A percentile compares a stretch with the other conserved stretches of the same genome.
Evolutionary conservation across 2,888 invertebrate genomes (phyloP).

Genomic region (Drosophila mayaguana): DNA sequence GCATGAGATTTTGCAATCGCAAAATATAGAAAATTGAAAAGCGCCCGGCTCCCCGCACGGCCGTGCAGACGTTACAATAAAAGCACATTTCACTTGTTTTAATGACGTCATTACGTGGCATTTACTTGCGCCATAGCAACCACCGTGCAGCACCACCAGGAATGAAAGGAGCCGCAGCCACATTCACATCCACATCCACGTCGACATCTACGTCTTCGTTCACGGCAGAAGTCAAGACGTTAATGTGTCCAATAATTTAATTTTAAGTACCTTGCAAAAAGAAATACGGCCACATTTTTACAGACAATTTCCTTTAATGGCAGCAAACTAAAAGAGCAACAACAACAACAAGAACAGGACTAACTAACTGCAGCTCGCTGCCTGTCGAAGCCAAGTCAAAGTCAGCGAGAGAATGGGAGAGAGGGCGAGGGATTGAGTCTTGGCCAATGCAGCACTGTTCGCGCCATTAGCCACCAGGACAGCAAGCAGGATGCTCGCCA

Average conservation of each 20-base stretch:
- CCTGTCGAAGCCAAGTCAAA: slow-evolving; percentile 28
- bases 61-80: slow-evolving; percentile 61
- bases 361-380: slow-evolving; percentile 45
- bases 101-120: slow-evolving; percentile 80
- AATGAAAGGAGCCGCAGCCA: not conserved
- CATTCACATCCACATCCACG: slow-evolving; percentile 17
- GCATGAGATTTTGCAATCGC: slow-evolving; percentile 55
- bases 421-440: not conserved
- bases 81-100: slow-evolving; percentile 80
- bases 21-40: slow-evolving; percentile 68
- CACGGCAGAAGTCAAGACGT: slow-evolving; percentile 74
- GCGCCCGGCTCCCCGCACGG: slow-evolving; percentile 31
- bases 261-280: slow-evolving; percentile 81
- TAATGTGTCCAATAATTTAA: slow-evolving; percentile 81
- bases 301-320: slow-evolving; percentile 81
- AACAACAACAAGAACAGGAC: slow-evolving; percentile 30
- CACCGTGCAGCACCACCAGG: not conserved
- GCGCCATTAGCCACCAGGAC: slow-evolving; percentile 59
- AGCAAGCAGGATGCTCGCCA: slow-evolving; percentile 25
- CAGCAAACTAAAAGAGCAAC: slow-evolving; percentile 53
- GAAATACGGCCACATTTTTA: slow-evolving; percentile 81
- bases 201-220: slow-evolving; percentile 23
- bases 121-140: slow-evolving; percentile 64
- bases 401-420: not conserved
- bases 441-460: slow-evolving; percentile 46